phyloP scores from a whole-genome alignment of 2,797 vertebrate genomes.

The Melanotaenia maccullochi region DNA sequence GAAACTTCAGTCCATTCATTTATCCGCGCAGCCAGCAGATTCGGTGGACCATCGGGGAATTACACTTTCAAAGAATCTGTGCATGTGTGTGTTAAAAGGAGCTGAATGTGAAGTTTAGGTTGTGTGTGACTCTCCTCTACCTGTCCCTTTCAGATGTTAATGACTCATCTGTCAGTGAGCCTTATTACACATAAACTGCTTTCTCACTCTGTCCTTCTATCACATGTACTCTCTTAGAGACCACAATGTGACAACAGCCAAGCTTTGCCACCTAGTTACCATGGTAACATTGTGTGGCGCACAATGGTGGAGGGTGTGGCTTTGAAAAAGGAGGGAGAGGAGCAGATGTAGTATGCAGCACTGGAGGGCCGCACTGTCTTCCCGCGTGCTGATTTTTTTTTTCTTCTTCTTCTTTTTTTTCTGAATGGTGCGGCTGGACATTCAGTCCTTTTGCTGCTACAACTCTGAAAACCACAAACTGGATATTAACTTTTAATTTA shows the following conservation, averaged over 20 bases:
- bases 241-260: constrained; percentile 62
- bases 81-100: neutral
- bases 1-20: constrained; percentile 26
- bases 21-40: constrained; percentile 4
- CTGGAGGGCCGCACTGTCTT: constrained; percentile 24
- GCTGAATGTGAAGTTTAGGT: neutral
- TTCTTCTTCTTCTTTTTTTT: constrained; percentile 4
- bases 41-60: neutral
- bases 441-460: neutral
- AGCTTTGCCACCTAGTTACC: constrained; percentile 65
- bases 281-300: constrained; percentile 64
- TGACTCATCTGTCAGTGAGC: constrained; percentile 34
- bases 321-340: constrained; percentile 16
- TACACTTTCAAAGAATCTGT: neutral
- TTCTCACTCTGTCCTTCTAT: constrained; percentile 40
- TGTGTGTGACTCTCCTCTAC: constrained; percentile 33
- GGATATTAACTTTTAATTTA: neutral
- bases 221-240: constrained; percentile 45
- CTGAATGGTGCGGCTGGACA: constrained; percentile 2
- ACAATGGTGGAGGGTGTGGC: constrained; percentile 60
- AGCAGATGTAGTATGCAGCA: constrained; percentile 53
- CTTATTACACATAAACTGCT: constrained; percentile 38
- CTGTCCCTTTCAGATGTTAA: constrained; percentile 72
- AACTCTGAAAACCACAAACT: neutral
- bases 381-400: constrained; percentile 5